phyloP scores from a whole-genome alignment of 1,140 invertebrate species.

The Fopius arisanus region DNA sequence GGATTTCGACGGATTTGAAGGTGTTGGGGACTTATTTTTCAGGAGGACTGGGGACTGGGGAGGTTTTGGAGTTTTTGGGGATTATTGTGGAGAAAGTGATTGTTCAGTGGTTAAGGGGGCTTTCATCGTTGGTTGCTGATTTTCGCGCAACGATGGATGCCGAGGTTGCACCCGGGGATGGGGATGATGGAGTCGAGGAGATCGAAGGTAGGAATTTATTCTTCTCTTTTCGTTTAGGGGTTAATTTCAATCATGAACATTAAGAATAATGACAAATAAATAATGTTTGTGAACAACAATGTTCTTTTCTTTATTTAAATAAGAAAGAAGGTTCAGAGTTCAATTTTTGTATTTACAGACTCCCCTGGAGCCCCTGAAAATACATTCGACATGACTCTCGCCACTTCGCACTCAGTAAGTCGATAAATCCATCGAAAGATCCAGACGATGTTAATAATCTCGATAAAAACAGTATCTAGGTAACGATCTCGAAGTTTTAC shows the following conservation, averaged over 20 bases:
- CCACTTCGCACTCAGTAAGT: slow-evolving; percentile 66
- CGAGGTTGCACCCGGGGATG: slow-evolving; percentile 9
- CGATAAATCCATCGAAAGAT: slow-evolving; percentile 28
- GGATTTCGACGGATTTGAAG: too few species aligned
- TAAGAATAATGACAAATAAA: too few species aligned
- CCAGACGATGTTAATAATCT: background rate
- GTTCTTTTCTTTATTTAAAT: too few species aligned
- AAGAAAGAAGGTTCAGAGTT: too few species aligned
- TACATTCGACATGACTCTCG: slow-evolving; percentile 63
- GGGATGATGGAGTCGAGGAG: slow-evolving; percentile 65
- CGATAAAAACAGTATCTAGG: slow-evolving; percentile 69
- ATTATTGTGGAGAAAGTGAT: background rate
- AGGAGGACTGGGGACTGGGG: too few species aligned
- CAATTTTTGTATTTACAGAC: slow-evolving; percentile 24
- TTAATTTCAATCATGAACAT: too few species aligned
- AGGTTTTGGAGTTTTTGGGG: background rate
- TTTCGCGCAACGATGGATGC: background rate
- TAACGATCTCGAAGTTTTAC: slow-evolving; percentile 69
- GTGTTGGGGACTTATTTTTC: too few species aligned
- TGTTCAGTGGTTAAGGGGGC: background rate
- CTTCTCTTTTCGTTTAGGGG: too few species aligned
- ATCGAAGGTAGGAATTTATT: slow-evolving; percentile 63
- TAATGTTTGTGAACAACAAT: too few species aligned
- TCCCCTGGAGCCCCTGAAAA: slow-evolving; percentile 30
- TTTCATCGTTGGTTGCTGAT: background rate